These are phyloP conservation scores for Rhinolophus sinicus DNA, from an alignment of 2,113 vertebrate genomes.

Conservation along the genomic window DNA sequence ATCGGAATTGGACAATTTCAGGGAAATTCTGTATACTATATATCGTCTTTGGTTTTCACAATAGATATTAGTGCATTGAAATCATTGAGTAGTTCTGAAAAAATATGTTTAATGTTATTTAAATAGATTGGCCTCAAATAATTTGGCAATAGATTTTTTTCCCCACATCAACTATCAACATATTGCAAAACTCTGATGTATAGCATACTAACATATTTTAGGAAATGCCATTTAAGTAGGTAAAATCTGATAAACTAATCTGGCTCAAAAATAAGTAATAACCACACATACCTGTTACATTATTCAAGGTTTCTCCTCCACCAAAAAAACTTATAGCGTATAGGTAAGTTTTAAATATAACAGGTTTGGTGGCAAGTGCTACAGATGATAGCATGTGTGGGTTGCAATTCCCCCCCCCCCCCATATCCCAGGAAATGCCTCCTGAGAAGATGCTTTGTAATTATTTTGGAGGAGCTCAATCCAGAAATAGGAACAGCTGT, in stretches of 20 bases:
- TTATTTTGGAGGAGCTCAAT: not conserved
- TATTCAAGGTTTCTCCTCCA: not conserved
- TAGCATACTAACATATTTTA: not conserved
- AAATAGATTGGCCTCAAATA: not conserved
- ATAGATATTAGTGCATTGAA: not conserved
- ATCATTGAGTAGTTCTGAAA: not conserved
- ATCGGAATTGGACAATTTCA: not conserved
- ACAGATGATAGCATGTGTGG: not conserved
- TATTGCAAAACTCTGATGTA: not conserved
- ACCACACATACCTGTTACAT: not conserved
- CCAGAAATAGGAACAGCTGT: not conserved
- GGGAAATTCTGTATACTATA: not conserved
- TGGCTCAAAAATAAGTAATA: not conserved
- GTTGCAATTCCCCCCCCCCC: not conserved
- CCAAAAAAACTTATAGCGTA: not conserved
- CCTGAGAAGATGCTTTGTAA: not conserved
- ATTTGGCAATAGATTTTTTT: not conserved
- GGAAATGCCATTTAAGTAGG: not conserved
- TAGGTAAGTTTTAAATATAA: not conserved
- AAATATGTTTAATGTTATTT: not conserved
- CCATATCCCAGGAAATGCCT: not conserved
- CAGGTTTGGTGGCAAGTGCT: not conserved
- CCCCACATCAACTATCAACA: not conserved
- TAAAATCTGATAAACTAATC: not conserved
- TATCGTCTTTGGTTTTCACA: not conserved